Base-by-base conservation (phyloP, 2,113 vertebrate genomes). In the Zosterops borbonicus region DNA sequence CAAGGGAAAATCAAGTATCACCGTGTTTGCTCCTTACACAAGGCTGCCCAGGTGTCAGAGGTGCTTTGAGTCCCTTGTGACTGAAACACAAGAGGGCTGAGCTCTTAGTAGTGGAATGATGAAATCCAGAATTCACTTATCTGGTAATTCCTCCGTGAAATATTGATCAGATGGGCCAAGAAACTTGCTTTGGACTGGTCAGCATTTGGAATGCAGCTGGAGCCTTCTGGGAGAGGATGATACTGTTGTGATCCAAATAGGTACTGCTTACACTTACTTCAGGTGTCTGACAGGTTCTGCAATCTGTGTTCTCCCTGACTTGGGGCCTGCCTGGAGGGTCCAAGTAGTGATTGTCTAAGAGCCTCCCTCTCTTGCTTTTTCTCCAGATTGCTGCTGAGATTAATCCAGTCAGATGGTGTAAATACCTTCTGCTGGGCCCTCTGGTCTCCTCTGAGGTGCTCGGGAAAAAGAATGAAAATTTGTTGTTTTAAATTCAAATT, bases 1-100 rank as follows among this genome's bases (percentile, higher is more conserved):
- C 23, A 27, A 14, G 53, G 52, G 27, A 53, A 58, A 75, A 58
- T 21, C 58, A 6, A 46, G 10, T 14, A 44, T 28, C n/a, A 15
- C 23, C 13, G 2, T 0, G 6, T 64, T 33, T 53, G 35, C 35
- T 39, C 31, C 52, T 52, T 9, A 20, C 35, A 3, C 0, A 0
- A 18, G 47, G 47, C 81, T 65, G 74, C 49, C 49, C 16, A 7
- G 25, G 50, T 65, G 33, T 13, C 47, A 78, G 69, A 81, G 53
- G 42, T 63, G 47, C 56, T 74, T 46, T 0, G 1, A 11, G 68
- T 68, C 52, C 74, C 67, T 64, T 35, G 60, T 37, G 64, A 11
- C 60, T 67, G 44, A 46, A 84, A 63, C 39, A 31, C 33, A 27
- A 77, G 59, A 80, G 75, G 50, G 31, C 49, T 50, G 78, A 91